A percentile compares a stretch with the other conserved stretches of the same genome.
Evolutionary conservation across 2,113 vertebrate genomes (phyloP).

Genomic region (Callochromis pleurospilus): DNA sequence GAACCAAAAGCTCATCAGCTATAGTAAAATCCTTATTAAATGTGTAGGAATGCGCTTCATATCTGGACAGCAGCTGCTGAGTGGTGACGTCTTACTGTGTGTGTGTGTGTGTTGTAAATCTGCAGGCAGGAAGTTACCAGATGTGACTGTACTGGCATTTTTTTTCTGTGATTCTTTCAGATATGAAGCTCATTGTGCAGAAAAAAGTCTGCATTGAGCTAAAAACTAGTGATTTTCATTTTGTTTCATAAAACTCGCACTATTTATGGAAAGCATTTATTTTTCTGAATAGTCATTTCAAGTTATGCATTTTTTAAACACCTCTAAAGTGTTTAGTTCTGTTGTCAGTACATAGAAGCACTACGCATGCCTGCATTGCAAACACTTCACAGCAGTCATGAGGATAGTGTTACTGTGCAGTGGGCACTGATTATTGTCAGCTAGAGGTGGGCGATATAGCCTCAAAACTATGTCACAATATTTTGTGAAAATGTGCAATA

Average conservation of each 20-base stretch:
- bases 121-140: slow-evolving; percentile 7
- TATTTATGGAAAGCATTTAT: not conserved
- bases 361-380: not conserved
- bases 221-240: not conserved
- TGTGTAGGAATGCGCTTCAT: slow-evolving; percentile 39
- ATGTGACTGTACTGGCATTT: slow-evolving; percentile 6
- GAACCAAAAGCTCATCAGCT: not conserved
- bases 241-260: not conserved
- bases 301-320: not conserved
- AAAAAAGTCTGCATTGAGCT: not conserved
- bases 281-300: not conserved
- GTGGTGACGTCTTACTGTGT: not conserved
- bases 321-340: not conserved
- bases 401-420: not conserved
- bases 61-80: slow-evolving; percentile 54
- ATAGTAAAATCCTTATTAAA: slow-evolving; percentile 19
- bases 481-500: not conserved
- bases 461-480: not conserved
- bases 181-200: not conserved
- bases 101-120: not conserved
- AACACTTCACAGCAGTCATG: not conserved
- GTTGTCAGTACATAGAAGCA: not conserved
- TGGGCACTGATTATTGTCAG: fast-evolving
- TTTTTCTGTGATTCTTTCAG: not conserved
- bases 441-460: not conserved